Evolutionary conservation across 2,888 invertebrate species (phyloP), one percentile per base, ranked within the genome.

Genomic region (Drosophila rubida): DNA sequence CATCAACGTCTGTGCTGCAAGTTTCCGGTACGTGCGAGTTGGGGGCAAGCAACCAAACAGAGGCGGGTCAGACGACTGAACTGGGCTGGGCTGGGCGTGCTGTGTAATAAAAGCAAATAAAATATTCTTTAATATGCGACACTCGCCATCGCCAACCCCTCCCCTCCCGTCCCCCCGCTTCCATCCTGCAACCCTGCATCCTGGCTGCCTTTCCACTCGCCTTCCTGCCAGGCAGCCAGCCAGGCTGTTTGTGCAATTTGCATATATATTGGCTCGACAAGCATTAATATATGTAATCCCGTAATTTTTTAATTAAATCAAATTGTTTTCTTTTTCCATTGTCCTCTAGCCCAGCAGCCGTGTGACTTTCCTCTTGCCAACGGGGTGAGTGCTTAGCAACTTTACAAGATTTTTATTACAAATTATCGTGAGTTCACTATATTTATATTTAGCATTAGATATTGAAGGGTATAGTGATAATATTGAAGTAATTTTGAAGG

Each of bases 251-350:
- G 50, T 66, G 63, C 78, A 87, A 89, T 89, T 89, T 89, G 89
- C 89, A 89, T 89, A 89, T 89, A 89, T 89, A 89, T 89, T 89
- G 89, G 84, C 83, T 87, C 76, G 84, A 84, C 86, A 86, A 82
- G 87, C 84, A 85, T 85, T 85, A 85, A 80, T 86, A 76, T 83
- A 74, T 89, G 88, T 89, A 89, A 89, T 89, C 89, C 89, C 73
- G 74, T 89, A 89, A 89, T 89, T 89, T 89, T 89, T 89, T 89
- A 89, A 89, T 89, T 89, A 89, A 89, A 89, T 88, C 88, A 88
- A 87, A 89, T 86, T 87, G 86, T 80, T 79, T 79, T 73, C 32
- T 32, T 53, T 16, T 45, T 16, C 39, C 11, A 1, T 16, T 16
- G 14, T 39, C 44, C 22, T 57, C 42, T 39, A 14, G 9, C 22